Base-by-base conservation (phyloP, 2,888 invertebrate species). In the Drosophila nigritarsus region DNA sequence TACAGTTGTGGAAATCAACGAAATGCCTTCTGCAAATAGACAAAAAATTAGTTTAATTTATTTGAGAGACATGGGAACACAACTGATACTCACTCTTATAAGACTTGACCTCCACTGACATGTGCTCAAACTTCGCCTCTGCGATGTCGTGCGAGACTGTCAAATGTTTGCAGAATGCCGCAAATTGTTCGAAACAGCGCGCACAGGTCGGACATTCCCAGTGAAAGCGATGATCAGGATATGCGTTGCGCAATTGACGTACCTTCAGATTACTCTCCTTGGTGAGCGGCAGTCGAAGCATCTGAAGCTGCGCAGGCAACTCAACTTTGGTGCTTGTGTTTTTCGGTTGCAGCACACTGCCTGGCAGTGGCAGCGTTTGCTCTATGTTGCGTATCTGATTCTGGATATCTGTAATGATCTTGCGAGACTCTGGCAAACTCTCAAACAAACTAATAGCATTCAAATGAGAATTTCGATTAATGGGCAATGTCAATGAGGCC, bases 181-280 rank as follows among this genome's bases (percentile, higher is more conserved):
- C 59, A 34, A 76, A 80, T 27, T 86, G 71, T 48, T 85, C 80
- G 32, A 82, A 90, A 27, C 70, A 75, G 4, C 77, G 77, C 5
- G 77, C 75, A 66, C 91, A 91, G 1, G 71, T 48, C 0, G 90
- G 81, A 54, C 91, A 91, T 15, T 80, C 72, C 90, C 90, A 91
- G 34, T 75, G 61, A 40, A 89, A 91, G 29, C 75, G 72, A 59
- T 83, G 76, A 3, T 64, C 48, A 0, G 82, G 76, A 71, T 87
- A 60, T 2, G 62, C 32, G 27, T 36, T 27, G 0, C 85, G 81
- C n/a, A 83, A 59, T n/a, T 78, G 63, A 1, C 71, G 70, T 2
- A 80, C 36, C 15, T 51, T 64, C 0, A 15, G 24, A 29, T 60
- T 49, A 42, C 72, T 67, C 7, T 30, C 38, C 20, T 55, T 51